Percentiles rank a stretch among this genome's conserved stretches.
Conservation (phyloP, 2,113 vertebrate species). For the Pedetes capensis region DNA sequence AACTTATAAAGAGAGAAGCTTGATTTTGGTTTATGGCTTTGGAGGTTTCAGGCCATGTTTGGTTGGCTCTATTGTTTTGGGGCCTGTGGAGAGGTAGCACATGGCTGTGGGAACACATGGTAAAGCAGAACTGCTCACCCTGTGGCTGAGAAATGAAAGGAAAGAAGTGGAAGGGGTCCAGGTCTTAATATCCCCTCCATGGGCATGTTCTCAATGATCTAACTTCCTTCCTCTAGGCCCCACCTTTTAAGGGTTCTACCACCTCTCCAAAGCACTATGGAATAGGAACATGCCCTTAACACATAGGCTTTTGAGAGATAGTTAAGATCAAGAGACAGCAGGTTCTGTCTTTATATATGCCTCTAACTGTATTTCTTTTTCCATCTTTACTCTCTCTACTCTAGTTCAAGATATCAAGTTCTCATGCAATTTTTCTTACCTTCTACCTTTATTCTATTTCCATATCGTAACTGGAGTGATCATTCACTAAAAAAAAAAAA, state of each 20-base stretch:
- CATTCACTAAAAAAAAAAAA: neutral
- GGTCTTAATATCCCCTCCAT: neutral
- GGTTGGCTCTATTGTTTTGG: neutral
- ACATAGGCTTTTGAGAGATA: neutral
- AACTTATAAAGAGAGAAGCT: neutral
- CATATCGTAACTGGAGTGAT: neutral
- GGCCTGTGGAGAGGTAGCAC: neutral
- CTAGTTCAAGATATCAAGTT: neutral
- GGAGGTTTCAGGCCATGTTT: neutral
- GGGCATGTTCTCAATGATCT: neutral
- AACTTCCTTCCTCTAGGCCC: neutral
- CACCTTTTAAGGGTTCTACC: neutral
- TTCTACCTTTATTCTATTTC: neutral
- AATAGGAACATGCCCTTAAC: neutral
- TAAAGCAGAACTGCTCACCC: neutral
- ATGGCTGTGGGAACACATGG: neutral
- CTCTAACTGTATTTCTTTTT: neutral
- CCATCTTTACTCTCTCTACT: neutral
- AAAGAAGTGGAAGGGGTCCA: neutral
- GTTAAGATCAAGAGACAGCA: neutral
- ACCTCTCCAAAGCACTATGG: neutral
- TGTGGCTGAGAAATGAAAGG: neutral
- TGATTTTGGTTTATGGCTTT: neutral
- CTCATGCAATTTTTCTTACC: neutral
- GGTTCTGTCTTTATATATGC: neutral